These are phyloP conservation scores for Diplodus puntazzo DNA, from an alignment of 2,797 vertebrate genomes.

Conservation along the genomic window DNA sequence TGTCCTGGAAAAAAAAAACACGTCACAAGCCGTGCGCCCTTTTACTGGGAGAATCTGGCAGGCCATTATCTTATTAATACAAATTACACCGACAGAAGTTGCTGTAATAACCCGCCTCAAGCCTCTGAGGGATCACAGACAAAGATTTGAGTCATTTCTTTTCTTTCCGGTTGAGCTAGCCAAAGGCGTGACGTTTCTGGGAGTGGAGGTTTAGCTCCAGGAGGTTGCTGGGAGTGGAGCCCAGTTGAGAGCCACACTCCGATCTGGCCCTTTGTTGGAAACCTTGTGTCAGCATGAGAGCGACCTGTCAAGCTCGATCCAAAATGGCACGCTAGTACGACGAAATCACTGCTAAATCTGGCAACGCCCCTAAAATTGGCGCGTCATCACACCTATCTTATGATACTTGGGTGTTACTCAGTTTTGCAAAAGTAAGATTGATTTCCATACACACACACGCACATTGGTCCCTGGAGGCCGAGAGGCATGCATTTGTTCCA, in stretches of 20 bases:
- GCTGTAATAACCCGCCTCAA: conserved; percentile 12
- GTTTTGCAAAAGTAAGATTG: conserved; percentile 56
- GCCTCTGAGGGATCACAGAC: conserved; percentile 8
- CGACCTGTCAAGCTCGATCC: not conserved
- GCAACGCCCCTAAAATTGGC: conserved; percentile 33
- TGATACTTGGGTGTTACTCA: conserved; percentile 49
- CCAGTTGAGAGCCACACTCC: not conserved
- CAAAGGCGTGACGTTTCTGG: not conserved
- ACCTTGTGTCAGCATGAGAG: conserved; percentile 40
- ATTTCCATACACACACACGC: conserved; percentile 39
- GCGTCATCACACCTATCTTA: conserved; percentile 24
- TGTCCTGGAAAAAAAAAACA: not conserved
- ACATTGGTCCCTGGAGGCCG: conserved; percentile 48
- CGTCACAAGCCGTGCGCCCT: not conserved
- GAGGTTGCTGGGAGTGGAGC: not conserved
- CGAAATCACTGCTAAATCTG: conserved; percentile 28
- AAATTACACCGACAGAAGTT: conserved; percentile 19
- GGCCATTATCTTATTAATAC: conserved; percentile 31
- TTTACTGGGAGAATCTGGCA: conserved; percentile 6
- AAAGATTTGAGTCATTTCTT: conserved; percentile 12
- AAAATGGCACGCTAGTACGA: conserved; percentile 9
- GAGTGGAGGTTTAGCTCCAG: not conserved
- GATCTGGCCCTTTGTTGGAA: conserved; percentile 40
- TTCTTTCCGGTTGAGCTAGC: conserved; percentile 19
- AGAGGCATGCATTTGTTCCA: conserved; percentile 56